Base-by-base conservation (phyloP, 2,888 invertebrate genomes). In the Sceliomorpha sp. region DNA sequence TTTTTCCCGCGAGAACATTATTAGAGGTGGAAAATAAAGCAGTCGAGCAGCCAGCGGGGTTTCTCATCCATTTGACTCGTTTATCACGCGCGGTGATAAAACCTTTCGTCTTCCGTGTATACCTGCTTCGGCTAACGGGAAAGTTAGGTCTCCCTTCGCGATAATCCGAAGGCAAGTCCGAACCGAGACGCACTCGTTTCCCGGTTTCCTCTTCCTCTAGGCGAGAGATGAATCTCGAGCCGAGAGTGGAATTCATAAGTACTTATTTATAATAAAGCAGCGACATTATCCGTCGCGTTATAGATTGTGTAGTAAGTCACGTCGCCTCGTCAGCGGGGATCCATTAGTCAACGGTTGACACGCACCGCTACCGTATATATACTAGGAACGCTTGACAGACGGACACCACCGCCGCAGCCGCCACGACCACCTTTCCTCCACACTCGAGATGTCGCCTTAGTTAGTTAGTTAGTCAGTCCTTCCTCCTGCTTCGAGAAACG, bases 291-390 rank as follows among this genome's bases (percentile, higher is more conserved):
- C 45, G 36, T 31, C 14, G 39, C 29, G 14, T 53, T 15, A 9
- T 50, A 31, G 39, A 37, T 45, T 64, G 39, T 48, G 44, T 56
- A 60, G 50, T 60, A 59, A 64, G 59, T 56, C 62, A 64, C 51
- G 66, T 66, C 66, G 45, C 48, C 36, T 60, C 60, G 70, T 70
- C 70, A 66, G 12, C 37, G 59, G 13, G 27, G 20, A 31, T 64
- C 70, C 70, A 70, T 66, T 70, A 70, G 70, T 70, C 70, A 70
- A 55, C n/a, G 50, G 64, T 60, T 66, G 70, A 70, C 70, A 70
- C 70, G 64, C 64, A 70, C 70, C 70, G 64, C 70, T 64, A 70
- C 70, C 31, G 70, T 64, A 55, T 6, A 34, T 51, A 63, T 29
- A 42, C 40, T 29, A 31, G 44, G 40, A 10, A 13, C 42, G 39